Conservation (phyloP, 30 jellyfish, hydroid and myxozoan species). For the Aurelia aurita complex sp. Pacific region DNA sequence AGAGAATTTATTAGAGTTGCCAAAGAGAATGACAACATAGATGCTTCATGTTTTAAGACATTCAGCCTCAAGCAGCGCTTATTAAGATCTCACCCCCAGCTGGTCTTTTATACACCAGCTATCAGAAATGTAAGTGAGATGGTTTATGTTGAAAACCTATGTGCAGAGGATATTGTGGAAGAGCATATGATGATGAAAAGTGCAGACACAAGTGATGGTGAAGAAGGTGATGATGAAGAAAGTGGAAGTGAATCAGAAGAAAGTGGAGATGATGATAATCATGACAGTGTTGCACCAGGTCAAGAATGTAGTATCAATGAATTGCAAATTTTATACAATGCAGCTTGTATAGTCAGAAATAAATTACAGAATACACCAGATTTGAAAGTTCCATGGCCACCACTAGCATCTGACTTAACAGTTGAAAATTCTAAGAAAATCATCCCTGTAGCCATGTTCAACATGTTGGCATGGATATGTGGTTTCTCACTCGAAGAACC, state of each 20-base stretch:
- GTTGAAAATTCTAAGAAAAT: conserved; percentile 21
- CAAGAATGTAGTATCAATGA: no score
- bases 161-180: no score
- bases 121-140: conserved; percentile 14
- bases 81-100: conserved; percentile 24
- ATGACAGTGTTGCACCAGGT: no score
- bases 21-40: conserved; percentile 17
- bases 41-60: conserved; percentile 14
- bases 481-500: conserved; percentile 62
- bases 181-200: no score
- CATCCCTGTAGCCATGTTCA: conserved; percentile 40
- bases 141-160: background rate
- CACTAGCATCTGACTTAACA: conserved; percentile 32
- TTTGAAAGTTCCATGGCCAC: background rate
- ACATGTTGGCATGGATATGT: conserved; percentile 64
- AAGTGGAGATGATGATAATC: no score
- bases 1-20: conserved; percentile 13
- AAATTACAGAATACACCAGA: no score
- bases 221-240: no score
- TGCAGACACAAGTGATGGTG: no score
- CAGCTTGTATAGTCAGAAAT: no score
- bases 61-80: conserved; percentile 37
- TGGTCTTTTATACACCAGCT: conserved; percentile 35
- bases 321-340: no score
- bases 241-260: no score